Base-by-base conservation (phyloP, 1,140 invertebrate species). In the Drosophila nasuta region DNA sequence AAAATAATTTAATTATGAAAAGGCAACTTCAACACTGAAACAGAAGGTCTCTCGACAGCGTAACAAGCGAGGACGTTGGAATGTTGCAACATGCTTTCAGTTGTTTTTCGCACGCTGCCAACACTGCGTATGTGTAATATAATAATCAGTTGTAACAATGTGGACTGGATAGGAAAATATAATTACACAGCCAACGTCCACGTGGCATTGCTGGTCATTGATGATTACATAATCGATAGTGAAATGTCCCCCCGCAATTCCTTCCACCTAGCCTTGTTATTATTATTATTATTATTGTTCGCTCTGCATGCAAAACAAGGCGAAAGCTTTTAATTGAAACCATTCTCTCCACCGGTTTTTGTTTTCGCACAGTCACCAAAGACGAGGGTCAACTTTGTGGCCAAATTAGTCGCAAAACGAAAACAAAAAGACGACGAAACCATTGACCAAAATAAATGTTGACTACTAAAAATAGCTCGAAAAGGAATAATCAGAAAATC, bases 191-290 rank as follows among this genome's bases (percentile, higher is more conserved):
- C 77, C 77, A 33, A 33, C 68, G 62, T 86, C 70, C 74, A 71
- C 68, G 81, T 81, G 75, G 58, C 82, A 56, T 15, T 66, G 70
- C 33, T 67, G 52, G 38, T 46, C 63, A 59, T 77, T 64, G 51
- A 86, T 87, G 78, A 82, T 88, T 88, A 86, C 71, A 73, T 82
- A 86, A 86, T 86, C 82, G 62, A 86, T 86, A 87, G 20, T 25
- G 28, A 52, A 59, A 51, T 25, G 20, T 25, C 20, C 41, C 41
- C 33, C 46, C 17, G 13, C 20, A 8, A 8, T 1, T 25, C 10
- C 1, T 17, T 3, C 15, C 7, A 1, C 48, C n/a, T 0, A 3
- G 1, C 13, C 13, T 0, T 25, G 20, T 25, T 25, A 25, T 25
- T 25, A 25, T 25, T 25, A 20, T 25, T 30, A 25, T 46, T 43